Percentiles rank a stretch among this genome's conserved stretches.
Conservation (phyloP, 2,797 vertebrate species). For the Acanthurus tractus region DNA sequence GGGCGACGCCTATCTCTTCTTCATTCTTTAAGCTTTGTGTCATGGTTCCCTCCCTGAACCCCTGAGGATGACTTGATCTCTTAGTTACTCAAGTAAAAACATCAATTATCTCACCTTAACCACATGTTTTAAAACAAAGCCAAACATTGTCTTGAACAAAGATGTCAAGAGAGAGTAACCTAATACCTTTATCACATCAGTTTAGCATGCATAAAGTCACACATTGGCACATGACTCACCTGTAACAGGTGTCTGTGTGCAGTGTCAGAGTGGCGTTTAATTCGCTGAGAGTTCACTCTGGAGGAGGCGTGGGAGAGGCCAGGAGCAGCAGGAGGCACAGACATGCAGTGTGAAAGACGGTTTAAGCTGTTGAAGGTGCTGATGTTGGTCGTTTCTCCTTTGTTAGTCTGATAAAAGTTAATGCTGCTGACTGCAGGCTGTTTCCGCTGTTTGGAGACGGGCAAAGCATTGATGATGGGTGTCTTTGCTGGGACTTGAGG, state of each 20-base stretch:
- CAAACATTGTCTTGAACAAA: constrained; percentile 4
- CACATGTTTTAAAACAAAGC: constrained; percentile 51
- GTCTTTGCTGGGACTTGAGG: constrained; percentile 85
- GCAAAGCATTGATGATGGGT: constrained; percentile 73
- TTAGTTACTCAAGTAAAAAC: constrained; percentile 58
- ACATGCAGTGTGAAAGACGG: constrained; percentile 74
- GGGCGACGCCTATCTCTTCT: constrained; percentile 49
- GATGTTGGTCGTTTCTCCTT: constrained; percentile 53
- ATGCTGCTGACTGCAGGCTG: constrained; percentile 46
- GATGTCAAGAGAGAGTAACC: neutral
- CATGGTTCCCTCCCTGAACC: constrained; percentile 59
- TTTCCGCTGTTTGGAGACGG: constrained; percentile 58
- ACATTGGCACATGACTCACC: constrained; percentile 64
- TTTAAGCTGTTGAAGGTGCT: constrained; percentile 82
- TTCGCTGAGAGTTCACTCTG: constrained; percentile 70
- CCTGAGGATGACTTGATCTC: constrained; percentile 45
- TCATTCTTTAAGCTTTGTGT: constrained; percentile 69
- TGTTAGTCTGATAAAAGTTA: constrained; percentile 55
- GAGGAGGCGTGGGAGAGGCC: constrained; percentile 72
- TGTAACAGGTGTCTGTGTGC: constrained; percentile 69
- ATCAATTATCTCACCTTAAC: constrained; percentile 35
- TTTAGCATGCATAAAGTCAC: neutral
- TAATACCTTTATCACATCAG: neutral
- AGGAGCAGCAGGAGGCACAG: constrained; percentile 65
- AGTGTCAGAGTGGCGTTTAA: constrained; percentile 62